Conservation (phyloP, 2,797 vertebrate genomes). For the Rhabdomys pumilio region DNA sequence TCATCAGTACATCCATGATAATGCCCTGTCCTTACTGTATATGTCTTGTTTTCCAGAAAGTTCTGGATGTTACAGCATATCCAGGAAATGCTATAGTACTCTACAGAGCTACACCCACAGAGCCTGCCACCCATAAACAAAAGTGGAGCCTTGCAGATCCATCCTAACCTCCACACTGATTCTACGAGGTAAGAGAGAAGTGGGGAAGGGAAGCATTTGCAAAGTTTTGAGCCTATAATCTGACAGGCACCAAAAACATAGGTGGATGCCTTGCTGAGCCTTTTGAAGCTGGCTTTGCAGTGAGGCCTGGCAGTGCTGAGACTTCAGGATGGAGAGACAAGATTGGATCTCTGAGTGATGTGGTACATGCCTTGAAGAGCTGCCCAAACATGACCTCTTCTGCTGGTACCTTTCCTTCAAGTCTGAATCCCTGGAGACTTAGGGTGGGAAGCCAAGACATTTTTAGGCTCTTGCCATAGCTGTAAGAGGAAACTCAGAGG, state of each 20-base stretch:
- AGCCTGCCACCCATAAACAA: conserved; percentile 44
- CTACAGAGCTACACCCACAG: conserved; percentile 39
- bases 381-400: background rate
- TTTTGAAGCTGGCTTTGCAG: background rate
- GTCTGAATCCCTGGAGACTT: background rate
- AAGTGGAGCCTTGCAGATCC: background rate
- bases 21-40: conserved; percentile 7
- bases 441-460: background rate
- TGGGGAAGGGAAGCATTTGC: background rate
- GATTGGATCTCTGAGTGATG: background rate
- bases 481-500: background rate
- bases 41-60: conserved; percentile 64
- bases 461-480: background rate
- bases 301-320: accelerated
- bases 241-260: background rate
- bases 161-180: conserved; percentile 41
- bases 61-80: conserved; percentile 44
- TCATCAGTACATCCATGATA: conserved; percentile 41
- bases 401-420: background rate
- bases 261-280: background rate
- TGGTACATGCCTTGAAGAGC: background rate
- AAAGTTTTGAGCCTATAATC: background rate
- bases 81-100: conserved; percentile 36
- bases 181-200: conserved; percentile 22
- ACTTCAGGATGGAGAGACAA: background rate